Evolutionary conservation across 2,113 vertebrate genomes (phyloP).

Genomic region (Hoplias malabaricus): DNA sequence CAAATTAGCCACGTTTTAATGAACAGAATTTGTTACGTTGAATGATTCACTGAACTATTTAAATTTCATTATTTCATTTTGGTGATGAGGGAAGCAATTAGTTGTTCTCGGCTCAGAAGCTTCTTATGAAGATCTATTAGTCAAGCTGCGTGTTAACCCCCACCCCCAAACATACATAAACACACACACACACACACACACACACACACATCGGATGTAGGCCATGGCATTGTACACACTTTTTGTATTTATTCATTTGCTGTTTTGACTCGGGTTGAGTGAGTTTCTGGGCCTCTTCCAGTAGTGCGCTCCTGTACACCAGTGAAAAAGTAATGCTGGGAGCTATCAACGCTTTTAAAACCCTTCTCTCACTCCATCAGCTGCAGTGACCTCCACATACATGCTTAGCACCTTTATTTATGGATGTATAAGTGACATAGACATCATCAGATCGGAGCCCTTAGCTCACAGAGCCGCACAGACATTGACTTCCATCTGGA

Average conservation of each 20-base stretch:
- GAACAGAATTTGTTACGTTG: slow-evolving; percentile 58
- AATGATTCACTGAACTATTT: slow-evolving; percentile 54
- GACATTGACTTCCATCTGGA: too few species aligned
- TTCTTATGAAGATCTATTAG: slow-evolving; percentile 15
- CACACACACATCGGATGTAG: too few species aligned
- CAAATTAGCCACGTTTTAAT: slow-evolving; percentile 62
- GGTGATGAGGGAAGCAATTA: slow-evolving; percentile 35
- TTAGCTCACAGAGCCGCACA: too few species aligned
- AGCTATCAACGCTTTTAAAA: background rate
- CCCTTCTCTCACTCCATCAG: background rate
- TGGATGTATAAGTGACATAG: too few species aligned
- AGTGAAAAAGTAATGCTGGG: background rate
- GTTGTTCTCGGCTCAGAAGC: slow-evolving; percentile 33
- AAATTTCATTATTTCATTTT: slow-evolving; percentile 55
- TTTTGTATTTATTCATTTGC: background rate
- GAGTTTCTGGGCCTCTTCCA: background rate
- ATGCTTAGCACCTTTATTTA: background rate
- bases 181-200: background rate
- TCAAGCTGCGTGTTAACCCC: slow-evolving; percentile 5
- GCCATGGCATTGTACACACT: background rate
- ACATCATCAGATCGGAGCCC: too few species aligned
- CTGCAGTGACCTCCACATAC: background rate
- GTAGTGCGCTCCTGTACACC: background rate
- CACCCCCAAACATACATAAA: background rate
- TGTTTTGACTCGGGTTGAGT: background rate